Conservation (phyloP, 2,888 invertebrate genomes). For the Entomobrya proxima region DNA sequence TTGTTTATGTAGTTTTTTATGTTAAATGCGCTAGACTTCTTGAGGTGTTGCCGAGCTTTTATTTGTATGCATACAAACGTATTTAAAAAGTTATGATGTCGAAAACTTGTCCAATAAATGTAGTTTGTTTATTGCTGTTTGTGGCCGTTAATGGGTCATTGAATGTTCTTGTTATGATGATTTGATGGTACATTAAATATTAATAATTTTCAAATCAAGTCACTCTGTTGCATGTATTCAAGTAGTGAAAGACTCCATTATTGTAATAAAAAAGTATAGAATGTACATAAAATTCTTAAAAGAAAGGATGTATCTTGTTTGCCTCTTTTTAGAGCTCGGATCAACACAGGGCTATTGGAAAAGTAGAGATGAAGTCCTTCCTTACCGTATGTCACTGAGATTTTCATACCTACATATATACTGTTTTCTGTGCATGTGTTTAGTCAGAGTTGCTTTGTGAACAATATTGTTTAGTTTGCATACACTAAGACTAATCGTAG, state of each 20-base stretch:
- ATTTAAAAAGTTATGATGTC: background rate
- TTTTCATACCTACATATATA: background rate
- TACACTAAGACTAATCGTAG: background rate
- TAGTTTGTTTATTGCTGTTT: constrained; percentile 16
- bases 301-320: constrained; percentile 42
- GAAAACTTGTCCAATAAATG: constrained; percentile 29
- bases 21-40: too few species aligned
- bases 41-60: background rate
- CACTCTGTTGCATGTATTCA: background rate
- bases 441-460: background rate
- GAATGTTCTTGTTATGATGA: background rate
- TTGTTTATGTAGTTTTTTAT: too few species aligned
- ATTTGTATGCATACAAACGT: background rate
- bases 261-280: background rate
- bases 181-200: background rate
- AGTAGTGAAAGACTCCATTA: too few species aligned
- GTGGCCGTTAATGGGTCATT: constrained; percentile 8
- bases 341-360: constrained; percentile 73
- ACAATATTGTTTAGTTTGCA: background rate
- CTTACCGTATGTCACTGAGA: constrained; percentile 71
- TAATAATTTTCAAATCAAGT: background rate
- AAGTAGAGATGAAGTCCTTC: constrained; percentile 73
- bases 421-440: background rate
- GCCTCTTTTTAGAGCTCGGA: constrained; percentile 55
- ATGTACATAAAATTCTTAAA: constrained; percentile 1